Evolutionary conservation across 2,113 vertebrate species (phyloP).

Genomic region (Pungitius pungitius): DNA sequence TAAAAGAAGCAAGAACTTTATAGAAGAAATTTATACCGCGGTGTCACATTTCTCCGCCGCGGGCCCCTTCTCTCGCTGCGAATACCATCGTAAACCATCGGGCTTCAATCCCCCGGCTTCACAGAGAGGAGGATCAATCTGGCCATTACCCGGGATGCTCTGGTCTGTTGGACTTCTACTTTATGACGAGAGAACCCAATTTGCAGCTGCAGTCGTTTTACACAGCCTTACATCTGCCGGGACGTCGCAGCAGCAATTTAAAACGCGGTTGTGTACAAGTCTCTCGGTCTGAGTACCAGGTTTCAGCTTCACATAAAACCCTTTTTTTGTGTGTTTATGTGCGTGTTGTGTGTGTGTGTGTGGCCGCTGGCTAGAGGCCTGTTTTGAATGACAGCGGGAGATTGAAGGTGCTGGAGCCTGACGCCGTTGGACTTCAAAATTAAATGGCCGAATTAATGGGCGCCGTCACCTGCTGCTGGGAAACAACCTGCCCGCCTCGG

Average conservation of each 20-base stretch:
- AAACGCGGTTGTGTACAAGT: not conserved
- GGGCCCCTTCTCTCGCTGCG: constrained; percentile 60
- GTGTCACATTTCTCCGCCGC: constrained; percentile 59
- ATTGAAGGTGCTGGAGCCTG: constrained; percentile 76
- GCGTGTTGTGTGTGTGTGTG: constrained; percentile 9
- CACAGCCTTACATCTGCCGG: constrained; percentile 28
- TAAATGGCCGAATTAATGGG: constrained; percentile 77
- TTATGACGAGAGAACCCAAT: constrained; percentile 53
- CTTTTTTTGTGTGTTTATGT: constrained; percentile 11
- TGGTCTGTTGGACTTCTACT: constrained; percentile 39
- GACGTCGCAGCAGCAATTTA: constrained; percentile 12
- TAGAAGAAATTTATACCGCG: constrained; percentile 26
- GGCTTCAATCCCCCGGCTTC: constrained; percentile 48
- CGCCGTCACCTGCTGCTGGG: constrained; percentile 63
- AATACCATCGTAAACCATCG: constrained; percentile 63
- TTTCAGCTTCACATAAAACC: constrained; percentile 49
- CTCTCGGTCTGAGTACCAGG: constrained; percentile 2
- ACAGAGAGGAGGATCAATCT: constrained; percentile 58
- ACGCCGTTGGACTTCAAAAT: constrained; percentile 71
- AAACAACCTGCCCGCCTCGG: constrained; percentile 45
- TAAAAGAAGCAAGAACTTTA: not conserved
- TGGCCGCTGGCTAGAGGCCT: constrained; percentile 28
- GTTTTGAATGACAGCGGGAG: constrained; percentile 68
- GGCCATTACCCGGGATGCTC: constrained; percentile 49
- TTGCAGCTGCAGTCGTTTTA: constrained; percentile 46